These are phyloP conservation scores for Aplochiton taeniatus DNA, from an alignment of 2,797 vertebrate species.

Conservation along the genomic window DNA sequence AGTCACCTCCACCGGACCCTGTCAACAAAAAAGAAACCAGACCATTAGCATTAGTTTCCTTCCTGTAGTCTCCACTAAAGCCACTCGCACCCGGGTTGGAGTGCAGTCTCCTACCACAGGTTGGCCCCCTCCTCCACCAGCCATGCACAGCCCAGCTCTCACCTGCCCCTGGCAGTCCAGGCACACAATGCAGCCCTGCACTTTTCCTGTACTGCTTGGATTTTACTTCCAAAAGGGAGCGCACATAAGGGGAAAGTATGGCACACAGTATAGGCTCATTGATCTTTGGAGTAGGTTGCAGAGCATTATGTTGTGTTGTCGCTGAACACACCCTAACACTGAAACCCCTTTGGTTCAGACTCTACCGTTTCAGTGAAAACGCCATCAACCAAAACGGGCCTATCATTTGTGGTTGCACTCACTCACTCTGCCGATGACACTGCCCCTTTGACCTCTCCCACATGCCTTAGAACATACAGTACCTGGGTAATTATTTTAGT, in stretches of 20 bases:
- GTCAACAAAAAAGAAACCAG: slow-evolving; percentile 38
- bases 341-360: slow-evolving; percentile 46
- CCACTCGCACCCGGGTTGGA: slow-evolving; percentile 38
- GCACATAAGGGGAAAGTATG: slow-evolving; percentile 58
- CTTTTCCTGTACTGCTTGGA: slow-evolving; percentile 69
- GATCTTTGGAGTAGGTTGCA: slow-evolving; percentile 60
- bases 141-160: slow-evolving; percentile 45
- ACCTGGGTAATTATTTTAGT: too few species aligned
- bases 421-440: slow-evolving; percentile 9
- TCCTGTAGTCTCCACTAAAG: background rate
- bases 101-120: slow-evolving; percentile 26
- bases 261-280: slow-evolving; percentile 64
- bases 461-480: too few species aligned
- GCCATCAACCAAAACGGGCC: slow-evolving; percentile 42
- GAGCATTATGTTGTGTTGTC: slow-evolving; percentile 61
- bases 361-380: slow-evolving; percentile 37
- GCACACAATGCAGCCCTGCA: slow-evolving; percentile 53
- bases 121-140: slow-evolving; percentile 46
- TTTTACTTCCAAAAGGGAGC: slow-evolving; percentile 61
- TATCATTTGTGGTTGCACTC: slow-evolving; percentile 19
- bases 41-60: background rate
- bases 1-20: slow-evolving; percentile 78
- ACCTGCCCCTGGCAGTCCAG: slow-evolving; percentile 49
- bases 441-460: slow-evolving; percentile 17
- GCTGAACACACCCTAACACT: slow-evolving; percentile 40